A percentile compares a stretch with the other conserved stretches of the same genome.
Evolutionary conservation across 2,888 invertebrate genomes (phyloP).

Genomic region (Uropetala carovei): DNA sequence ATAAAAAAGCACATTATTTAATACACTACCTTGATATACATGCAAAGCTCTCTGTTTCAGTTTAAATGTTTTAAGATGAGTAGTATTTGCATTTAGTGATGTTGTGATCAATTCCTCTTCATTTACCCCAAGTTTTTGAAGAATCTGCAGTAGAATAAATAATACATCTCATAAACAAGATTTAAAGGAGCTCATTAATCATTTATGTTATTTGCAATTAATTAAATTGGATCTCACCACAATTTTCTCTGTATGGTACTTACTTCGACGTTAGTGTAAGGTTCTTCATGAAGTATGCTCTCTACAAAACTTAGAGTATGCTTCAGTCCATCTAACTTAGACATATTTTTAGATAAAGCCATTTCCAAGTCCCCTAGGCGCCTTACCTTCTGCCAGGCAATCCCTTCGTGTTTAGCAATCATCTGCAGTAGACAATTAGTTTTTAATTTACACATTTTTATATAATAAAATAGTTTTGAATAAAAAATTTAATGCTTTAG

Average conservation of each 20-base stretch:
- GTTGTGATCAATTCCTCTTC: conserved; percentile 81
- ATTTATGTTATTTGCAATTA: neutral
- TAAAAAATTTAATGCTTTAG: too few relatives aligned
- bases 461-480: too few relatives aligned
- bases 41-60: conserved; percentile 92
- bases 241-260: conserved; percentile 71
- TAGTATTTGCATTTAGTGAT: conserved; percentile 82
- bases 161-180: neutral
- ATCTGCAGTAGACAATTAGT: conserved; percentile 75
- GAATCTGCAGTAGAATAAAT: conserved; percentile 72
- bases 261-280: conserved; percentile 85
- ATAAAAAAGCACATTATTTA: neutral
- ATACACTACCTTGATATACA: conserved; percentile 84
- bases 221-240: neutral
- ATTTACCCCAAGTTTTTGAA: conserved; percentile 78
- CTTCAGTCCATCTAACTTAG: conserved; percentile 75
- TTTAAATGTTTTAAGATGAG: conserved; percentile 82
- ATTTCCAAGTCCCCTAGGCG: conserved; percentile 84
- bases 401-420: conserved; percentile 80
- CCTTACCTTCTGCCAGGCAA: conserved; percentile 82
- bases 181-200: neutral
- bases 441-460: neutral
- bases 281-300: conserved; percentile 80
- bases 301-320: conserved; percentile 85
- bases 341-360: conserved; percentile 72